Evolutionary conservation across 1,140 invertebrate species (phyloP).

Genomic region (Lanistes nyassanus): DNA sequence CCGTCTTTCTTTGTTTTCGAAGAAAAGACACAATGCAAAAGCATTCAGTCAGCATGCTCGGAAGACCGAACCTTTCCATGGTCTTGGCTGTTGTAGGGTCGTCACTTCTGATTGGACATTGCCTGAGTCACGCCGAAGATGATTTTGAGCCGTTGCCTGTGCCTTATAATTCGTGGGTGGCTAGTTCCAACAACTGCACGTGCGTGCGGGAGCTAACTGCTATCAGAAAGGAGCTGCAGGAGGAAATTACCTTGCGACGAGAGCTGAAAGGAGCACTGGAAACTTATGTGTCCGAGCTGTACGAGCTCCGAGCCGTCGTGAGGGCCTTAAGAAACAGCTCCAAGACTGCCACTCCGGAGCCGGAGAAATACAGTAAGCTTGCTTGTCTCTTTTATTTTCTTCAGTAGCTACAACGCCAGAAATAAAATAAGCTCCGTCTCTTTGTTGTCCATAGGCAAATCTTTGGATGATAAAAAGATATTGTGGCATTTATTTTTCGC

Average conservation of each 20-base stretch:
- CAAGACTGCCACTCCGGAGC: neutral
- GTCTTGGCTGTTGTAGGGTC: too few species aligned
- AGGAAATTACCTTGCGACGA: slow-evolving; percentile 26
- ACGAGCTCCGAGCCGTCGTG: slow-evolving; percentile 23
- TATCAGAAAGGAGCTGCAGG: slow-evolving; percentile 29
- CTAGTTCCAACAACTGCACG: slow-evolving; percentile 31
- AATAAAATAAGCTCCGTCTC: too few species aligned
- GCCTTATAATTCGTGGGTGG: slow-evolving; percentile 26
- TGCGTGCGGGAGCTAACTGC: slow-evolving; percentile 29
- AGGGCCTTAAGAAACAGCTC: slow-evolving; percentile 17
- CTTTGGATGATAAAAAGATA: neutral
- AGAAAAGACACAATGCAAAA: too few species aligned
- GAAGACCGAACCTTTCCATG: too few species aligned
- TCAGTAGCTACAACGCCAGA: too few species aligned
- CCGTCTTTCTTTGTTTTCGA: too few species aligned
- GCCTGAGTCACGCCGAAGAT: too few species aligned
- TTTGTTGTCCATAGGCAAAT: neutral
- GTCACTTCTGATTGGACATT: too few species aligned
- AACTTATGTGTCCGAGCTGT: slow-evolving; percentile 34
- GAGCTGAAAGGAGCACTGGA: slow-evolving; percentile 35
- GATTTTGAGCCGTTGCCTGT: neutral
- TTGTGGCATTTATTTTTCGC: neutral
- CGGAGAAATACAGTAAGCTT: slow-evolving; percentile 18
- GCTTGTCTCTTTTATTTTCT: neutral
- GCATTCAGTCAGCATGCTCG: too few species aligned